Evolutionary conservation across 1,140 invertebrate genomes (phyloP), one percentile per base, ranked within the genome.

Genomic region (Drosophila serrata): DNA sequence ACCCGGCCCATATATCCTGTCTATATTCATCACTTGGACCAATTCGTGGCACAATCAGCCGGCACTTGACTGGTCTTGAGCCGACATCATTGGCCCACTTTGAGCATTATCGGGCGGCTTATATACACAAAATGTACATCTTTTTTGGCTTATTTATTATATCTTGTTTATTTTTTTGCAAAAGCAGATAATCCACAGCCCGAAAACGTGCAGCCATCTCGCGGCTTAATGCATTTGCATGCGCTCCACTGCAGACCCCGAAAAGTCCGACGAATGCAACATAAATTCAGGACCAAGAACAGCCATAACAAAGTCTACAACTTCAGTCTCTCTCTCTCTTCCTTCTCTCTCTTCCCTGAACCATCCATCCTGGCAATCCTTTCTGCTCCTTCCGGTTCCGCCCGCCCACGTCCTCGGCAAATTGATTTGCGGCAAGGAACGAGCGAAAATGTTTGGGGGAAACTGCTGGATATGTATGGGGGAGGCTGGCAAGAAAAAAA

Each of bases 391-490:
- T 51, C 33, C 17, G 24, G 29, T 40, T 31, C 17, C 35, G 22
- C 45, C 1, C 19, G 19, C 43, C 17, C 31, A 19, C 8, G 24
- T 39, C 43, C 22, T 68, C 33, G 63, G 81, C 59, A 73, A 77
- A 81, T 77, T 79, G 69, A 77, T 74, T 78, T 80, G 76, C 53
- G 57, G 53, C 49, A 77, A 56, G 56, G 48, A 62, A 61, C 56
- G 35, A 51, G 46, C 49, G 27, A 35, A 67, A 67, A n/a, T 29
- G 35, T 35, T 35, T 22, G 15, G 5, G 17, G 24, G 24, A 24
- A 24, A 24, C 13, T 33, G 49, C 17, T 12, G n/a, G n/a, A n/a
- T 8, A 42, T 19, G 40, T 7, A 11, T 4, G n/a, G 1, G 12
- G 48, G n/a, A 6, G 17, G 17, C 49, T 9, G 5, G n/a, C 15